Conservation (phyloP, 2,888 invertebrate genomes). For the Petrolisthes manimaculis region DNA sequence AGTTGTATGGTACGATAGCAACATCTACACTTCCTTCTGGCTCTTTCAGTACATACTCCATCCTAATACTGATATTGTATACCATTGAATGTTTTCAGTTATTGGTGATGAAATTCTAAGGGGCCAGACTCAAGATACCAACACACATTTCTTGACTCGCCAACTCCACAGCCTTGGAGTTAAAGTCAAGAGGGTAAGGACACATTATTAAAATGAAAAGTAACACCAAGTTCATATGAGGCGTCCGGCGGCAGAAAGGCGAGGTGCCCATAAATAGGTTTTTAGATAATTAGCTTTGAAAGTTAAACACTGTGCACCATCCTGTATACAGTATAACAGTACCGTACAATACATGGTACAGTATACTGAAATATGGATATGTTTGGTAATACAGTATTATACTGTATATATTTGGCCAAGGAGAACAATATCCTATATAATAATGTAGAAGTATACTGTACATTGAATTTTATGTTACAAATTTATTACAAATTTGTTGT, state of each 20-base stretch:
- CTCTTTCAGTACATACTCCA: too few relatives aligned
- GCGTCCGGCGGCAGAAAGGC: not conserved
- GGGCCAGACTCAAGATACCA: conserved; percentile 79
- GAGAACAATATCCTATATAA: too few relatives aligned
- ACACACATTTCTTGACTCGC: conserved; percentile 77
- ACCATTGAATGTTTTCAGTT: conserved; percentile 68
- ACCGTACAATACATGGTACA: not conserved
- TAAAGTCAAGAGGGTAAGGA: conserved; percentile 74
- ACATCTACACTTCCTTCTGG: too few relatives aligned
- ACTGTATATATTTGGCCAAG: not conserved
- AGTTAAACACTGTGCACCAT: not conserved
- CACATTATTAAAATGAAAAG: not conserved
- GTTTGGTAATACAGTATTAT: not conserved
- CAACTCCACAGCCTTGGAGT: conserved; percentile 77
- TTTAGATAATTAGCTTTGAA: not conserved
- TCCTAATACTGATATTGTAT: not conserved
- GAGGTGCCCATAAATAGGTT: not conserved
- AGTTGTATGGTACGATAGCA: too few relatives aligned
- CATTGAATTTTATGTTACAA: too few relatives aligned
- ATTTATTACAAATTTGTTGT: too few relatives aligned
- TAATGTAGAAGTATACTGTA: too few relatives aligned
- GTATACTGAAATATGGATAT: not conserved
- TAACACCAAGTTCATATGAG: too few relatives aligned
- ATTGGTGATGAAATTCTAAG: conserved; percentile 85
- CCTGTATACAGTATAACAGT: too few relatives aligned